Base-by-base conservation (phyloP, 2,888 invertebrate genomes). In the Cordilura impudica region DNA sequence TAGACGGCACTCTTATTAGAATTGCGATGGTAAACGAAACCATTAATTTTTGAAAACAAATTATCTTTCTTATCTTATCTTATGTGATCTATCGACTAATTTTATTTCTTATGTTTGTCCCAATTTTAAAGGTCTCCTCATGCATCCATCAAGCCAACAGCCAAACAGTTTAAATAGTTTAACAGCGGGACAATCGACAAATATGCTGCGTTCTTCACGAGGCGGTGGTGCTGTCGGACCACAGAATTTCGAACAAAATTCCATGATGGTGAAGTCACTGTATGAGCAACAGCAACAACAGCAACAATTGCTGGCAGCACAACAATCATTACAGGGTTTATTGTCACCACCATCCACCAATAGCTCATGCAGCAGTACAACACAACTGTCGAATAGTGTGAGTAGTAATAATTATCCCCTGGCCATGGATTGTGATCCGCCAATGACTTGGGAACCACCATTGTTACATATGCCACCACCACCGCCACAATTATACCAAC, bases 391-490 rank as follows among this genome's bases (percentile, higher is more conserved):
- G 6, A 70, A 73, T 51, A 81, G 39, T 58, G 73, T 72, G 61
- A 78, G 72, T 54, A 81, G 78, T 81, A 85, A 83, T 82, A 86
- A 89, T 84, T 91, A 91, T 84, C 88, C 89, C 60, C 86, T 87
- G 82, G 93, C 94, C 83, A 96, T 96, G 94, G 95, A 96, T 86
- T 96, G 96, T 91, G 94, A 94, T 88, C 93, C 93, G 82, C 93
- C 94, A 67, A 75, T 79, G 54, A n/a, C n/a, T n/a, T n/a, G n/a
- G n/a, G n/a, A n/a, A n/a, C n/a, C n/a, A n/a, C n/a, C n/a, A n/a
- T n/a, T n/a, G n/a, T n/a, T n/a, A 73, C 85, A 83, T 61, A 83
- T 84, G 66, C 83, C 84, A 49, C 84, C 83, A 56, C 83, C 84
- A 60, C 84, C 85, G 53, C 83, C 84, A 12, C 78, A 80, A 60